Evolutionary conservation across 2,113 vertebrate genomes (phyloP).

Genomic region (Crotalus horridus): DNA sequence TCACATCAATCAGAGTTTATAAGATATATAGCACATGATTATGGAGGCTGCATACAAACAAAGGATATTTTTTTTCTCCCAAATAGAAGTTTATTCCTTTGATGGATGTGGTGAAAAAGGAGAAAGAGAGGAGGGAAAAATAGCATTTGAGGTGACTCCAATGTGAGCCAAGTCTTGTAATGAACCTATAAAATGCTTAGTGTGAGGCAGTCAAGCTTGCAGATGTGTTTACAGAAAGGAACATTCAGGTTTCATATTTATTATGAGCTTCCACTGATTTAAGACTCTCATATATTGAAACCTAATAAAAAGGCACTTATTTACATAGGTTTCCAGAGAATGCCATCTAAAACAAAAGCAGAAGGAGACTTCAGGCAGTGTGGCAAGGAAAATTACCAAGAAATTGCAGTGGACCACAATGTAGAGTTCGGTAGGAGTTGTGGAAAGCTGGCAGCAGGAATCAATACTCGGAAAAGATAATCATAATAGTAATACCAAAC

Average conservation of each 20-base stretch:
- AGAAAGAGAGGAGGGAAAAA: slow-evolving; percentile 51
- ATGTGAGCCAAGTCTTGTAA: slow-evolving; percentile 71
- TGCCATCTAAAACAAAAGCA: slow-evolving; percentile 43
- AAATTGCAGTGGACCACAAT: slow-evolving; percentile 42
- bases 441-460: slow-evolving; percentile 43
- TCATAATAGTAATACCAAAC: slow-evolving; percentile 37
- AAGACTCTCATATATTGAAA: slow-evolving; percentile 68
- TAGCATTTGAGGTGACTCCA: slow-evolving; percentile 73
- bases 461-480: slow-evolving; percentile 67
- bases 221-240: slow-evolving; percentile 68
- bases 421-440: slow-evolving; percentile 61
- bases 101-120: neutral
- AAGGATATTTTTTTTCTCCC: slow-evolving; percentile 47
- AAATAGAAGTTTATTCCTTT: slow-evolving; percentile 64
- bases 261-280: slow-evolving; percentile 68
- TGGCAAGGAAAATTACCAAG: slow-evolving; percentile 60
- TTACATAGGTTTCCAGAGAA: slow-evolving; percentile 60
- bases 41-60: slow-evolving; percentile 36
- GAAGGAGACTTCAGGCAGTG: slow-evolving; percentile 50
- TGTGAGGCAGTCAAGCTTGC: slow-evolving; percentile 70
- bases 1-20: slow-evolving; percentile 8
- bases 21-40: slow-evolving; percentile 39
- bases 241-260: slow-evolving; percentile 68
- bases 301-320: slow-evolving; percentile 65
- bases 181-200: slow-evolving; percentile 74